A percentile compares a stretch with the other conserved stretches of the same genome.
Evolutionary conservation across 2,888 invertebrate genomes (phyloP).

Genomic region (Steromphala cineraria): DNA sequence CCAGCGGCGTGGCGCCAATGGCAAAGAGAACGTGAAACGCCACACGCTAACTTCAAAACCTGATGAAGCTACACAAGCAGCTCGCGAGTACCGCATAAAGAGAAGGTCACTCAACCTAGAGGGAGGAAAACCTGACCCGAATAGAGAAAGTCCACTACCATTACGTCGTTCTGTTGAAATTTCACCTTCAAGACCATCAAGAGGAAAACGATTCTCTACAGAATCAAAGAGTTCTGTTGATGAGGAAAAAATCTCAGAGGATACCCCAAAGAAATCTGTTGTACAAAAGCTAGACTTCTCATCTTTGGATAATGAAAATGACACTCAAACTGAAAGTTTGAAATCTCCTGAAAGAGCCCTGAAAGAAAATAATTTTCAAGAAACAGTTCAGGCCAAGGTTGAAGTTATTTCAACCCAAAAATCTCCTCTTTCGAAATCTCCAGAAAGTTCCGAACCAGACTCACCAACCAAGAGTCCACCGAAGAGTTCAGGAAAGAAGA

Average conservation of each 20-base stretch:
- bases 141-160: neutral
- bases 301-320: neutral
- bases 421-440: neutral
- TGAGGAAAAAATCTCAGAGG: neutral
- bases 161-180: neutral
- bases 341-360: neutral
- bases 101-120: conserved; percentile 50
- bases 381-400: neutral
- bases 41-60: neutral
- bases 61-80: conserved; percentile 34
- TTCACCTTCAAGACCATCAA: neutral
- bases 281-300: neutral
- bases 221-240: neutral
- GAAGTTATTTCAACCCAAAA: neutral
- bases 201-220: neutral
- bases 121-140: neutral
- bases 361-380: conserved; percentile 1
- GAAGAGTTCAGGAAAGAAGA: conserved; percentile 50
- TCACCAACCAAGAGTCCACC: conserved; percentile 31
- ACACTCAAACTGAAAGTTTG: neutral
- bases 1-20: conserved; percentile 37
- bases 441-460: conserved; percentile 29
- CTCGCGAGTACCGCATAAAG: conserved; percentile 57
- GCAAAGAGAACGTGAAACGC: neutral
- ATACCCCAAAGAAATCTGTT: neutral